Percentiles rank a stretch among this genome's conserved stretches.
Evolutionary conservation across 2,888 invertebrate genomes (phyloP).

Genomic region (Synergus umbraculus): DNA sequence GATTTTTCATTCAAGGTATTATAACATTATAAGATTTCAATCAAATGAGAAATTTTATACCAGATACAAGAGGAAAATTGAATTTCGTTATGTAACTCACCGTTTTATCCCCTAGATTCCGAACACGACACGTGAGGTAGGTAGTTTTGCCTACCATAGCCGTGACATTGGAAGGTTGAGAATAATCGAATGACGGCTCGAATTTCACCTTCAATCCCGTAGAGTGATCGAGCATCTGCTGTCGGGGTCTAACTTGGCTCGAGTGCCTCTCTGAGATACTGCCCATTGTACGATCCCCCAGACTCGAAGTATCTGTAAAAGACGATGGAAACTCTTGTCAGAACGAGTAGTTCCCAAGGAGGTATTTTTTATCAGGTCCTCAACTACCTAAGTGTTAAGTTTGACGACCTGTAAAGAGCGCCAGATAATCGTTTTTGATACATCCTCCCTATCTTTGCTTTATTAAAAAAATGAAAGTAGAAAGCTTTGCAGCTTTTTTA

Average conservation of each 20-base stretch:
- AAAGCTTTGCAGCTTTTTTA: no score
- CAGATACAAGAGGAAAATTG: neutral
- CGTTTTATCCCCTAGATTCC: constrained; percentile 74
- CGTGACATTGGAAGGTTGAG: constrained; percentile 73
- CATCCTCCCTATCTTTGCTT: no score
- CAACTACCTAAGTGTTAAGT: constrained; percentile 1
- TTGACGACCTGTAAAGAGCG: neutral
- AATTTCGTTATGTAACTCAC: constrained; percentile 60
- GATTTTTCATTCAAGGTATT: no score
- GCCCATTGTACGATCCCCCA: constrained; percentile 73
- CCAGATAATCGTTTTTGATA: neutral
- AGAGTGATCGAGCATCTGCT: constrained; percentile 71
- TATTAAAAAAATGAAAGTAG: no score
- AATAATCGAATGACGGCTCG: constrained; percentile 73
- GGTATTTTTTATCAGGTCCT: constrained; percentile 19
- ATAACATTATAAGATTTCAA: no score
- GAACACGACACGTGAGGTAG: constrained; percentile 74
- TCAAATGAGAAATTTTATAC: no score
- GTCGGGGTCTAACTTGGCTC: constrained; percentile 70
- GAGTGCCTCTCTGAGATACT: constrained; percentile 69
- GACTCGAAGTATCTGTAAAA: constrained; percentile 73
- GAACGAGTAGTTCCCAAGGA: neutral
- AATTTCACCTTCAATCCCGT: constrained; percentile 67
- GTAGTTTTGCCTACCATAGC: constrained; percentile 74
- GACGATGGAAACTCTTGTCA: constrained; percentile 34